Evolutionary conservation across 2,797 vertebrate genomes (phyloP).

Genomic region (Paramormyrops hopkinsi): DNA sequence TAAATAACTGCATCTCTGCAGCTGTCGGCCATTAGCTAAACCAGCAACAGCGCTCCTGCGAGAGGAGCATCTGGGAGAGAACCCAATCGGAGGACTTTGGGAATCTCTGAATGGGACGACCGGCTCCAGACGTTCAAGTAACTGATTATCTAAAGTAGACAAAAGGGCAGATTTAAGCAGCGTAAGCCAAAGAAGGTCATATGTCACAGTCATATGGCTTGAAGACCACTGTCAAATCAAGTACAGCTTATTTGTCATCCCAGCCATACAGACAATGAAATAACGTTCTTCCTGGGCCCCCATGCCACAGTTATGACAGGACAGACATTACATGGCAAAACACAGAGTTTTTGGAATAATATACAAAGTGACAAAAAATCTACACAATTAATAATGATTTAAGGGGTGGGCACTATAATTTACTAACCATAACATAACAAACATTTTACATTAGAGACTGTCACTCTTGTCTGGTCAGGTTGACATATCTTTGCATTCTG

Average conservation of each 20-base stretch:
- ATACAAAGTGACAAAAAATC: background rate
- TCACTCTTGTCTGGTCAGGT: background rate
- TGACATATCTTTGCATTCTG: background rate
- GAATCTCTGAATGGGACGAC: background rate
- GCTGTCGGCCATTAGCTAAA: conserved; percentile 18
- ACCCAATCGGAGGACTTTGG: background rate
- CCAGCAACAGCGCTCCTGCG: background rate
- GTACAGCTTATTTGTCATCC: background rate
- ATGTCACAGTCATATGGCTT: background rate
- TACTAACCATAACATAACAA: background rate
- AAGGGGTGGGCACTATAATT: background rate
- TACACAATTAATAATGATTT: background rate
- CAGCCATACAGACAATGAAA: background rate
- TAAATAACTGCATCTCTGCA: conserved; percentile 12
- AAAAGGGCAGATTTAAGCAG: background rate
- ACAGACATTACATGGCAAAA: background rate
- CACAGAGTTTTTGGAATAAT: background rate
- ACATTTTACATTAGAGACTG: background rate
- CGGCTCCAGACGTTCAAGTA: background rate
- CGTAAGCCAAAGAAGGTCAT: background rate
- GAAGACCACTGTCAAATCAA: background rate
- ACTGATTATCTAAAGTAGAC: background rate
- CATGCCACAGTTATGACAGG: background rate
- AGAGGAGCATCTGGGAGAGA: background rate
- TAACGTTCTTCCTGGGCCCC: background rate